These are phyloP conservation scores for Archilochus colubris DNA, from an alignment of 2,113 vertebrate species.

Conservation along the genomic window DNA sequence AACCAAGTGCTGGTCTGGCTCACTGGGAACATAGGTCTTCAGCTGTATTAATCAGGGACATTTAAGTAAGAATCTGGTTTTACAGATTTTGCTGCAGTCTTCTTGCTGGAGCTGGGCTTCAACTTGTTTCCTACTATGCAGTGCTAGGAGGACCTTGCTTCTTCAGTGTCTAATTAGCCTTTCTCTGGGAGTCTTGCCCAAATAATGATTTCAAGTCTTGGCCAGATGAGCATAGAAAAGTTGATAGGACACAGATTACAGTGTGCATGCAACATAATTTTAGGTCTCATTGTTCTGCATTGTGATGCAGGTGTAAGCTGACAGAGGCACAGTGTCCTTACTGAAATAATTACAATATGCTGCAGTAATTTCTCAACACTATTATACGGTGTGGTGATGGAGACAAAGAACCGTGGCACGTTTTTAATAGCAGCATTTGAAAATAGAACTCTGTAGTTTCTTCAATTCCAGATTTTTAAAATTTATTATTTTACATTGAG, in stretches of 20 bases:
- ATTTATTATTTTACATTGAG: not conserved
- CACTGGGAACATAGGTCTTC: rapidly evolving
- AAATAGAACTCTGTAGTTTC: not conserved
- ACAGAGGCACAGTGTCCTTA: not conserved
- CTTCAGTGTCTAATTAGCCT: not conserved
- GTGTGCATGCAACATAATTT: not conserved
- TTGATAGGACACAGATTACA: not conserved
- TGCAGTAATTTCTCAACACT: not conserved
- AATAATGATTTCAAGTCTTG: not conserved
- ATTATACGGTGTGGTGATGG: not conserved
- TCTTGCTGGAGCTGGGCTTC: not conserved
- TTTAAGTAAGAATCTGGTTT: not conserved
- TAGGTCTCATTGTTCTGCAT: not conserved
- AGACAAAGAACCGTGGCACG: not conserved
- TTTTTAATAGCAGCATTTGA: slow-evolving; percentile 20
- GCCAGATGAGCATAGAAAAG: not conserved
- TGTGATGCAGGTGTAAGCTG: not conserved
- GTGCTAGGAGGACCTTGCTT: not conserved
- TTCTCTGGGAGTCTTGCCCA: not conserved
- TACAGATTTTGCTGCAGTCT: not conserved
- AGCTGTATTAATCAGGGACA: not conserved
- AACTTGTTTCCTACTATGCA: not conserved
- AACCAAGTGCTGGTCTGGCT: not conserved
- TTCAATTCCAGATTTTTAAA: not conserved
- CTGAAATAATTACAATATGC: slow-evolving; percentile 10